A percentile compares a stretch with the other conserved stretches of the same genome.
Evolutionary conservation across 2,888 invertebrate species (phyloP).

Genomic region (Epistrophe grossulariae): DNA sequence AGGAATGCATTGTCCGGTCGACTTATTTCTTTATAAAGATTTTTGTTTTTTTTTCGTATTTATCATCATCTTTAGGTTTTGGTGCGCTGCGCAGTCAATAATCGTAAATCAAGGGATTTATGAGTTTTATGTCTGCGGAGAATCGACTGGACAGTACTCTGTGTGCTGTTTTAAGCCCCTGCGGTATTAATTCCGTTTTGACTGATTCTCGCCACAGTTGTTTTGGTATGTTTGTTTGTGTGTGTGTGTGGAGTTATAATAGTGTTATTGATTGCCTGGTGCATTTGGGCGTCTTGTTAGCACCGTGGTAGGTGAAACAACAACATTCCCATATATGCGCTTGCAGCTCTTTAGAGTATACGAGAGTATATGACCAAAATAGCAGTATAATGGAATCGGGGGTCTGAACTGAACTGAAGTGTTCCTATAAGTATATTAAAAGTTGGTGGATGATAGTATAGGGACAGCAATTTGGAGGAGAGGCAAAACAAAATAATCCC

Average conservation of each 20-base stretch:
- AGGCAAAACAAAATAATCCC: slow-evolving; percentile 55
- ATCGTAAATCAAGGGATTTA: slow-evolving; percentile 76
- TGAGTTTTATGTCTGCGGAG: slow-evolving; percentile 70
- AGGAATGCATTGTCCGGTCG: slow-evolving; percentile 70
- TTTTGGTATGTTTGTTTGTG: background rate
- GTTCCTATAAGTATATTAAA: background rate
- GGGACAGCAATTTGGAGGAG: slow-evolving; percentile 34
- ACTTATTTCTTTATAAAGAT: slow-evolving; percentile 40
- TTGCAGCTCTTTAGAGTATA: slow-evolving; percentile 3
- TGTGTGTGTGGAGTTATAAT: slow-evolving; percentile 60
- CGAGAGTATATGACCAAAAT: slow-evolving; percentile 32
- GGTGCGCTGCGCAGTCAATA: slow-evolving; percentile 71
- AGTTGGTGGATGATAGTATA: background rate
- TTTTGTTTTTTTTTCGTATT: slow-evolving; percentile 32
- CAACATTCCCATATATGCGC: slow-evolving; percentile 30
- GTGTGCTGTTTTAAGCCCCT: slow-evolving; percentile 66
- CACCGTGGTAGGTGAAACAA: slow-evolving; percentile 62
- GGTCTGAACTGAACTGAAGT: no score
- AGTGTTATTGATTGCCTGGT: slow-evolving; percentile 71
- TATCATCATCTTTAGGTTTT: slow-evolving; percentile 63
- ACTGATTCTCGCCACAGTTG: slow-evolving; percentile 68
- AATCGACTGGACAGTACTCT: slow-evolving; percentile 3
- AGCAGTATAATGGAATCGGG: slow-evolving; percentile 51
- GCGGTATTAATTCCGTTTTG: slow-evolving; percentile 75
- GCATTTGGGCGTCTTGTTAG: slow-evolving; percentile 75